Conservation (phyloP, 2,113 vertebrate species). For the Cyanoramphus novaezelandiae region DNA sequence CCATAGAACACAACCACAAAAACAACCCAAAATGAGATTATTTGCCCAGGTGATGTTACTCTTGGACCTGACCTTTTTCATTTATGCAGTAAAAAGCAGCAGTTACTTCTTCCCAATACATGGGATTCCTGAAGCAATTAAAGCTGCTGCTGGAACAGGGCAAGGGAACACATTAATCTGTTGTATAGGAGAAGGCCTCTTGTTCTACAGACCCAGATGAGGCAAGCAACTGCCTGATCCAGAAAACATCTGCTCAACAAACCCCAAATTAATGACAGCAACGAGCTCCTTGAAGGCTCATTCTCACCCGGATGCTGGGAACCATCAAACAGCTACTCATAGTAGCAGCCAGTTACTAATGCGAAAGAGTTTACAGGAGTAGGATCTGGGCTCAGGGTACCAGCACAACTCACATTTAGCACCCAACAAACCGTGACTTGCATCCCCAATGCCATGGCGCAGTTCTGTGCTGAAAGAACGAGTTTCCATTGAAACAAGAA, state of each 20-base stretch:
- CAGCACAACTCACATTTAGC: not conserved
- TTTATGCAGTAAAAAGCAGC: not conserved
- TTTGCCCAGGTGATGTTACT: not conserved
- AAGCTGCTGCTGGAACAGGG: slow-evolving; percentile 37
- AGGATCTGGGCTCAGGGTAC: not conserved
- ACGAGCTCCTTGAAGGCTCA: slow-evolving; percentile 9
- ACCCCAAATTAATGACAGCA: slow-evolving; percentile 66
- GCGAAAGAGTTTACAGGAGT: not conserved
- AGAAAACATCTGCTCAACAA: slow-evolving; percentile 73
- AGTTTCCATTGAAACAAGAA: not conserved
- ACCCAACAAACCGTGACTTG: not conserved
- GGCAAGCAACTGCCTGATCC: slow-evolving; percentile 12
- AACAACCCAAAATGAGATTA: not conserved
- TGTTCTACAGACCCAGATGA: slow-evolving; percentile 19
- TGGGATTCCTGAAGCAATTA: not conserved
- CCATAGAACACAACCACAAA: not conserved
- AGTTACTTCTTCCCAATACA: not conserved
- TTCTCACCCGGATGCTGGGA: slow-evolving; percentile 59
- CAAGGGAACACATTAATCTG: slow-evolving; percentile 1
- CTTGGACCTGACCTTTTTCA: not conserved
- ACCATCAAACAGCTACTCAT: slow-evolving; percentile 22
- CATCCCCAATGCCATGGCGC: not conserved
- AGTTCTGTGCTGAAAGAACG: not conserved
- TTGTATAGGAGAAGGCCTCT: slow-evolving; percentile 1
- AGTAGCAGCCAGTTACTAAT: not conserved